A percentile compares a stretch with the other conserved stretches of the same genome.
These are phyloP conservation scores for Tetranychus cinnabarinus DNA, from an alignment of 1,140 invertebrate genomes.

Conservation along the genomic window DNA sequence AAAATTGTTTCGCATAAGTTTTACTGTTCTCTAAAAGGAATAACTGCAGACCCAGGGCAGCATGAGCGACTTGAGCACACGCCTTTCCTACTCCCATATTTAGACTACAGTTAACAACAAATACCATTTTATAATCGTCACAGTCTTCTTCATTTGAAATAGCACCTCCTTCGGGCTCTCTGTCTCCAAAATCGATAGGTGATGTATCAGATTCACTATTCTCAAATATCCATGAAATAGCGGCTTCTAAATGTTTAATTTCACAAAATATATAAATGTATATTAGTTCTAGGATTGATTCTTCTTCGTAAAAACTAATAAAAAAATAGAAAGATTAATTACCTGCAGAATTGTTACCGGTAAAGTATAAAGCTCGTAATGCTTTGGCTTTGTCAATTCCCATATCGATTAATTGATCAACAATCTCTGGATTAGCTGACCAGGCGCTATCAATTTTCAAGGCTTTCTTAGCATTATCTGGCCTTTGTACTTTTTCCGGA, in stretches of 20 bases:
- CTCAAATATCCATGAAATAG: constrained; percentile 30
- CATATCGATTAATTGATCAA: constrained; percentile 18
- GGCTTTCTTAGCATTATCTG: too few species aligned
- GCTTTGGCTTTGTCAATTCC: constrained; percentile 19
- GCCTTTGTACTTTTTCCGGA: too few species aligned
- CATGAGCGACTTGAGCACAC: constrained; percentile 36
- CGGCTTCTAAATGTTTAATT: constrained; percentile 18
- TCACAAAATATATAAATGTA: neutral
- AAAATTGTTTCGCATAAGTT: constrained; percentile 23
- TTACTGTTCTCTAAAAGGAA: constrained; percentile 22
- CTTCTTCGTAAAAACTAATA: too few species aligned
- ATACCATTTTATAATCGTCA: constrained; percentile 33
- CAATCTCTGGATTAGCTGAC: neutral
- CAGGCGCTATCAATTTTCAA: too few species aligned
- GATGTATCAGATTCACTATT: constrained; percentile 20
- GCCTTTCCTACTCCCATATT: constrained; percentile 36
- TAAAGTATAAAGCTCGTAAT: constrained; percentile 28
- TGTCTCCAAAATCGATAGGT: constrained; percentile 13
- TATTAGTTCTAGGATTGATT: neutral
- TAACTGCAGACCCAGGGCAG: constrained; percentile 31
- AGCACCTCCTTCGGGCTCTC: neutral
- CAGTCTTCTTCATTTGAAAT: neutral
- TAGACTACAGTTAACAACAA: constrained; percentile 33
- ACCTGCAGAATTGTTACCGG: constrained; percentile 26
- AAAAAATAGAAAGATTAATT: neutral